phyloP scores from a whole-genome alignment of 2,888 invertebrate species.

The Cancer borealis region DNA sequence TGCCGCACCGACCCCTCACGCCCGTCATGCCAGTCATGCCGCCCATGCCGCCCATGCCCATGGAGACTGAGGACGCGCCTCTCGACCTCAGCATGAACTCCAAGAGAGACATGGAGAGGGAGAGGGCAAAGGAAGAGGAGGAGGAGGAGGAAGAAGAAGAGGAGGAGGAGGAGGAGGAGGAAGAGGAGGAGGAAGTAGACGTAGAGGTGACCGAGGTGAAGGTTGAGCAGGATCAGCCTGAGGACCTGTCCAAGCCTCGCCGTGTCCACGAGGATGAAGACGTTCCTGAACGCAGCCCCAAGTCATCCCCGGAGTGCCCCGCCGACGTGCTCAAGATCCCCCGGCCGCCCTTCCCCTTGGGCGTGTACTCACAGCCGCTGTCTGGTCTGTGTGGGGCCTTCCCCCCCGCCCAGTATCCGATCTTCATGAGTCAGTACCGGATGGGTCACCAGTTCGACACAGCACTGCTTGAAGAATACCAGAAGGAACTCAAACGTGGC shows the following conservation, averaged over 20 bases:
- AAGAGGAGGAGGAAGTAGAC: conserved; percentile 62
- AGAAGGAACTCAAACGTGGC: conserved; percentile 80
- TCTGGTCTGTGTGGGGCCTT: conserved; percentile 59
- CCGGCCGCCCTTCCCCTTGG: conserved; percentile 73
- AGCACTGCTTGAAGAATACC: conserved; percentile 75
- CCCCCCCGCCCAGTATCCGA: conserved; percentile 69
- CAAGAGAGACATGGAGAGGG: conserved; percentile 52
- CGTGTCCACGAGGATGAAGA: conserved; percentile 29
- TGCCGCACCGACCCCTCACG: conserved; percentile 57
- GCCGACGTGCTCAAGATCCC: conserved; percentile 76
- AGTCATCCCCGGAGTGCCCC: conserved; percentile 80
- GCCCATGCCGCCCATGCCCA: conserved; percentile 42
- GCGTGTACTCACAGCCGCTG: conserved; percentile 67
- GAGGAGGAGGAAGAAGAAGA: conserved; percentile 58
- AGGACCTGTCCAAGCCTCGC: conserved; percentile 80
- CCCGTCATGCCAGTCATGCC: conserved; percentile 43
- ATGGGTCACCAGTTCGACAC: conserved; percentile 66
- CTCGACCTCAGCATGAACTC: conserved; percentile 90
- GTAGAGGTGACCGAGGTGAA: conserved; percentile 60
- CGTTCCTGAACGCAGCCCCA: conserved; percentile 35
- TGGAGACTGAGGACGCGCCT: conserved; percentile 80
- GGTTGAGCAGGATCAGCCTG: conserved; percentile 79
- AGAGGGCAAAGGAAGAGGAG: conserved; percentile 43
- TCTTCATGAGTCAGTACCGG: conserved; percentile 69
- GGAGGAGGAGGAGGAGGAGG: conserved; percentile 66